Conservation (phyloP, 2,888 invertebrate species). For the Drosophila multiciliata region DNA sequence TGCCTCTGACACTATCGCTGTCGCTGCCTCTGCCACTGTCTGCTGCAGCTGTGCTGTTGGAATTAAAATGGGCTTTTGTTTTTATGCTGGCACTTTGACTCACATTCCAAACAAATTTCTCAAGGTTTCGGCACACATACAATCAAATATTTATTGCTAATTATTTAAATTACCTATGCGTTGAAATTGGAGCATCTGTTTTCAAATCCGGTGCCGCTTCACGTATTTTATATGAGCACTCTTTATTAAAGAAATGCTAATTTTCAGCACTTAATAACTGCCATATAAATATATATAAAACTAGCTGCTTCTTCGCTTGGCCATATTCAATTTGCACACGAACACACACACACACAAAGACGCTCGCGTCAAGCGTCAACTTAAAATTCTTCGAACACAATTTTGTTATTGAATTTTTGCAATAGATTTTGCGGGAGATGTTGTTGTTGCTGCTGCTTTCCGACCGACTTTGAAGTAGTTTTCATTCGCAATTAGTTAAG, state of each 20-base stretch:
- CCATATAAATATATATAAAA: slow-evolving; percentile 13
- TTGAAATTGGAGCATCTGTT: slow-evolving; percentile 49
- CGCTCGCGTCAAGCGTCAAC: slow-evolving; percentile 23
- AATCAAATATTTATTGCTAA: slow-evolving; percentile 34
- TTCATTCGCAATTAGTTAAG: slow-evolving; percentile 55
- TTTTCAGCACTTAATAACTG: slow-evolving; percentile 39
- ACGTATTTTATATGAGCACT: slow-evolving; percentile 45
- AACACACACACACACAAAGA: slow-evolving; percentile 18
- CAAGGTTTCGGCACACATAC: slow-evolving; percentile 52
- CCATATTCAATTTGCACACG: slow-evolving; percentile 43
- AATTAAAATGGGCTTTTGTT: slow-evolving; percentile 64
- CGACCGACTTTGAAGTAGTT: slow-evolving; percentile 43
- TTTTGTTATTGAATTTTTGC: slow-evolving; percentile 46
- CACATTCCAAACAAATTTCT: slow-evolving; percentile 58
- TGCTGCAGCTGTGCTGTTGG: slow-evolving; percentile 40
- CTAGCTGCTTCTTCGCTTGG: slow-evolving; percentile 32
- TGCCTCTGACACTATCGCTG: slow-evolving; percentile 17
- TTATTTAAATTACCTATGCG: slow-evolving; percentile 66
- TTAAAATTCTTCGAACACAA: slow-evolving; percentile 39
- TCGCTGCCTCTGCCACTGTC: slow-evolving; percentile 16
- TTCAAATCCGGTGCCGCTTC: slow-evolving; percentile 40
- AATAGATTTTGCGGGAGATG: slow-evolving; percentile 23
- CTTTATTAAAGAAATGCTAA: slow-evolving; percentile 56
- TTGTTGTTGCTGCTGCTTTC: slow-evolving; percentile 10
- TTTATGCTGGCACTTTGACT: slow-evolving; percentile 45